A percentile compares a stretch with the other conserved stretches of the same genome.
phyloP scores from a whole-genome alignment of 2,113 vertebrate genomes.

The Argyrosomus japonicus region DNA sequence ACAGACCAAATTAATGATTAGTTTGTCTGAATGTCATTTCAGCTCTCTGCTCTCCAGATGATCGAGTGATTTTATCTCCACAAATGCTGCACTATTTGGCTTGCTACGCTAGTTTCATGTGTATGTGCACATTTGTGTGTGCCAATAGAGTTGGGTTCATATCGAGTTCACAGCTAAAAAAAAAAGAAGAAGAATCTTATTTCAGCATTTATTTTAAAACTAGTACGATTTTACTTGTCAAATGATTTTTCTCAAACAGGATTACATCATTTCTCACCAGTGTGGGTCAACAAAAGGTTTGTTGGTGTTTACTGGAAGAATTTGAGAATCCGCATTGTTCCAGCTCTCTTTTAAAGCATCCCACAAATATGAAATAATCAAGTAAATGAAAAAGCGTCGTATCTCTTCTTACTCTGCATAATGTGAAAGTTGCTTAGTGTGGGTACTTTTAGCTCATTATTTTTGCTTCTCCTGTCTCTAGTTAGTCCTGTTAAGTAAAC shows the following conservation, averaged over 20 bases:
- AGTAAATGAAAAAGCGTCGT: not conserved
- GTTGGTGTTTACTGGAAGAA: slow-evolving; percentile 4
- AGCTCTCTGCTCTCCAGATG: not conserved
- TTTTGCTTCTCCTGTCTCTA: not conserved
- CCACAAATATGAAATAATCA: not conserved
- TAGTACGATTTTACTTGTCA: not conserved
- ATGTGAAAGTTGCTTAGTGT: not conserved
- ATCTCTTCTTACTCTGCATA: not conserved
- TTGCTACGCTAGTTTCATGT: not conserved
- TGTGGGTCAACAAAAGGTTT: slow-evolving; percentile 14
- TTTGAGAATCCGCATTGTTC: slow-evolving; percentile 1
- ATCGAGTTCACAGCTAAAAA: slow-evolving; percentile 43
- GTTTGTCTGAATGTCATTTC: slow-evolving; percentile 17
- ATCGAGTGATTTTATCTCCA: slow-evolving; percentile 22
- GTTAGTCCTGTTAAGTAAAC: not conserved
- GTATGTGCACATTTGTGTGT: not conserved
- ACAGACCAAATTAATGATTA: slow-evolving; percentile 26
- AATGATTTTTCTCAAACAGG: slow-evolving; percentile 7
- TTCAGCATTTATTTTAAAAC: slow-evolving; percentile 17
- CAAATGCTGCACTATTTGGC: slow-evolving; percentile 10
- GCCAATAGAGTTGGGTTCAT: slow-evolving; percentile 42
- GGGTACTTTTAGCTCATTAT: not conserved
- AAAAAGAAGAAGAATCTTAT: not conserved
- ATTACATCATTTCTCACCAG: slow-evolving; percentile 10
- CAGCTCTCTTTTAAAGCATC: not conserved